Evolutionary conservation across 2,888 invertebrate species (phyloP), one percentile per base, ranked within the genome.

Genomic region (Coleophora deauratella): DNA sequence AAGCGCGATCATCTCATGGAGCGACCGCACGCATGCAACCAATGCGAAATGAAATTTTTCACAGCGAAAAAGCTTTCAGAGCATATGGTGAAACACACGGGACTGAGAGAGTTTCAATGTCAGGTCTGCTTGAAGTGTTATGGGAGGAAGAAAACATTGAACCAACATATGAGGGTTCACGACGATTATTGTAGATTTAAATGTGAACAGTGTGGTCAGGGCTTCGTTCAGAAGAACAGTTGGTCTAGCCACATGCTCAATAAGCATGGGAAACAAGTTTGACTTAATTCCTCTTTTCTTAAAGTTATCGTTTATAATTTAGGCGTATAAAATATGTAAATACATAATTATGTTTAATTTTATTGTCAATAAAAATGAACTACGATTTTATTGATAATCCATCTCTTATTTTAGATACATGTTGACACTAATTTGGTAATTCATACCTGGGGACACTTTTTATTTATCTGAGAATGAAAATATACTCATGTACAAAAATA

Each of bases 171-270:
- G 39, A 50, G 62, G 14, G 56, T 56, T 3, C 70, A 70, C 27
- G 57, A 45, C 1, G 37, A 37, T 10, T 45, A 27, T 28, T 37
- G 42, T 27, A 42, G 33, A 37, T 75, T 58, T 39, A 46, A 45
- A 2, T 76, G 75, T 38, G 52, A 51, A 0, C 56, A 60, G 38
- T 69, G 68, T 40, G 63, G 62, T 1, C 62, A 62, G 38, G 60
- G 62, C 40, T 60, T 66, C 33, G 62, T 69, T 40, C 55, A 76
- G 62, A 59, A 72, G 59, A 49, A 66, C 61, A 79, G 77, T 42
- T 70, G 74, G 49, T 63, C 72, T n/a, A 69, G 72, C 9, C 85
- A 85, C 44, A 72, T 81, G 59, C 72, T 76, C 10, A 55, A 59
- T 0, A 66, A 65, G 35, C 66, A 66, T 36, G 55, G 41, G 21